phyloP scores from a whole-genome alignment of 2,113 vertebrate species.

The Perca fluviatilis region DNA sequence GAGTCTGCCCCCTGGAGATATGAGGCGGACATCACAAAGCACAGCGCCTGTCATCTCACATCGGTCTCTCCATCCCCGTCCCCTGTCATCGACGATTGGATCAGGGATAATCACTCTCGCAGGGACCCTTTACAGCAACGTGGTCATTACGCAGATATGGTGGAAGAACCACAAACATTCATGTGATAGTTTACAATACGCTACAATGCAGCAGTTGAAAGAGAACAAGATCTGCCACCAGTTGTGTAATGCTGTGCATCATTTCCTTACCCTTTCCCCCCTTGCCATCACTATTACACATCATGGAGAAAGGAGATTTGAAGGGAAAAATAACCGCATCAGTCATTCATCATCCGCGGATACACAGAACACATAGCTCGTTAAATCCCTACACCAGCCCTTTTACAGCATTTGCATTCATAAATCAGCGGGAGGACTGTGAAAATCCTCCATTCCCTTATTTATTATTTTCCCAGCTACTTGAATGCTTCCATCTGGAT shows the following conservation, averaged over 20 bases:
- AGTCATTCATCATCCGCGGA: conserved; percentile 54
- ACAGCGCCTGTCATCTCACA: conserved; percentile 70
- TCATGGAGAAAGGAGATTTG: conserved; percentile 42
- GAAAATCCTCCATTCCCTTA: conserved; percentile 12
- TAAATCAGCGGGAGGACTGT: conserved; percentile 63
- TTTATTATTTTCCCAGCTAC: conserved; percentile 47
- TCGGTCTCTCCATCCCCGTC: conserved; percentile 59
- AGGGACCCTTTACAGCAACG: conserved; percentile 67
- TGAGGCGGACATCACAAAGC: conserved; percentile 67
- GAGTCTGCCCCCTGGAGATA: conserved; percentile 60
- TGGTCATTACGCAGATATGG: conserved; percentile 72
- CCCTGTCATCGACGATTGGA: conserved; percentile 67
- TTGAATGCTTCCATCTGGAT: conserved; percentile 56
- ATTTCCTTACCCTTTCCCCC: conserved; percentile 40
- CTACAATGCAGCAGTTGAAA: conserved; percentile 20
- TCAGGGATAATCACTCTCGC: conserved; percentile 77
- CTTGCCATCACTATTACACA: conserved; percentile 42
- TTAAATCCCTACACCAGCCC: conserved; percentile 46
- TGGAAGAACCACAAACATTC: conserved; percentile 47
- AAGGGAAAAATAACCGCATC: conserved; percentile 36
- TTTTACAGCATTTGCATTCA: conserved; percentile 63
- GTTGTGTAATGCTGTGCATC: conserved; percentile 33
- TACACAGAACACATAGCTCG: conserved; percentile 44
- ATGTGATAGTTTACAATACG: conserved; percentile 44
- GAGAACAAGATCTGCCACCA: conserved; percentile 35